Evolutionary conservation across 2,888 invertebrate genomes (phyloP).

Genomic region (Dicroscelio sp.): DNA sequence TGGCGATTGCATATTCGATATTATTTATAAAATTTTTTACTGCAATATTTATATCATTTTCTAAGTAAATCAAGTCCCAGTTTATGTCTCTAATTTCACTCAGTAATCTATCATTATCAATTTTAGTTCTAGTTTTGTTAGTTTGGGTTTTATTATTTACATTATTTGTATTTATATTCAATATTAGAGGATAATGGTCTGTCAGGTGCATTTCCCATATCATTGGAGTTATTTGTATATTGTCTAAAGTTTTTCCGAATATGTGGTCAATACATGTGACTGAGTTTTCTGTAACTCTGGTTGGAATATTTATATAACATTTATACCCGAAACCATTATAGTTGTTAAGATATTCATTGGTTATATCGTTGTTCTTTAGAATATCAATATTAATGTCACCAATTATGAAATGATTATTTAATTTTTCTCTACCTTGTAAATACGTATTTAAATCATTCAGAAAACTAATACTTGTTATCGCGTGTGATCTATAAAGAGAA

Average conservation of each 20-base stretch:
- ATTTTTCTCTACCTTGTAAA: background rate
- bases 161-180: background rate
- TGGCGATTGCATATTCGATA: background rate
- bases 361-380: background rate
- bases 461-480: background rate
- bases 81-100: background rate
- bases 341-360: slow-evolving; percentile 2
- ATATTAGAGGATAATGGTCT: background rate
- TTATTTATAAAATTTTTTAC: background rate
- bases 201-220: background rate
- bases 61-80: background rate
- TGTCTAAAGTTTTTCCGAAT: background rate
- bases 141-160: background rate
- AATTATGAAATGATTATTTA: slow-evolving; percentile 2
- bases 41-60: background rate
- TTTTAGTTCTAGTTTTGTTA: background rate
- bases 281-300: slow-evolving; percentile 3
- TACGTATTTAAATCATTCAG: background rate
- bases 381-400: slow-evolving; percentile 19
- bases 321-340: slow-evolving; percentile 6
- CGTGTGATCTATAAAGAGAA: background rate
- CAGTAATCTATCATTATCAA: background rate
- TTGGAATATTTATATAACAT: slow-evolving; percentile 19
- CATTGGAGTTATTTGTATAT: background rate
- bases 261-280: slow-evolving; percentile 7